Evolutionary conservation across 2,888 invertebrate genomes (phyloP), one percentile per base, ranked within the genome.

Genomic region (Trachelus iudaicus): DNA sequence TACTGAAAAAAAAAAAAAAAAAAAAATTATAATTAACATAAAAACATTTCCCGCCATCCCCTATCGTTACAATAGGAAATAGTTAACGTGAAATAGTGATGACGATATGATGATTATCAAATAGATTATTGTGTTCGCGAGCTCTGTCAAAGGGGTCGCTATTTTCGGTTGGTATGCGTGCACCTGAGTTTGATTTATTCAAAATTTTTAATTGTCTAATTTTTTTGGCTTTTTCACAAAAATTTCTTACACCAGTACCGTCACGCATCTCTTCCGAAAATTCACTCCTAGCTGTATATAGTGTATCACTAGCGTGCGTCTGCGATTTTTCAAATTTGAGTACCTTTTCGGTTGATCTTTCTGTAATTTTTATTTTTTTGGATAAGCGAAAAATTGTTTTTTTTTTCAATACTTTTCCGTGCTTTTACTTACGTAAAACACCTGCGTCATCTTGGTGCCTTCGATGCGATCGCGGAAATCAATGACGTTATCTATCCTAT

Each of bases 121-220:
- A 86, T 86, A 86, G 85, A 82, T 88, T 85, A 88, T 88, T 88
- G 87, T 87, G 87, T 89, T 90, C 84, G 87, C 84, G 84, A 84
- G 87, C 86, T 89, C 88, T 86, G 85, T 80, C 84, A 84, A 75
- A 69, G 69, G 37, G 69, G 35, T 34, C 75, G 56, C 6, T 31
- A 30, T 31, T 56, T 37, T 68, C 40, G 40, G 40, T 75, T 4
- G 30, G 31, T 30, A 33, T n/a, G 31, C 69, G 75, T 13, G 33
- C 11, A 15, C n/a, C 6, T 73, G 34, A 1, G 0, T 73, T 33
- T 0, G 13, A 34, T 15, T 33, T 73, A 0, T 73, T 23, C 15
- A 6, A 34, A 34, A 34, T 11, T 34, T 23, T 40, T 6, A 1
- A 4, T 4, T 40, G 1, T 30, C 11, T 1, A 11, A 4, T 15